phyloP scores from a whole-genome alignment of 2,113 vertebrate species.

The Halcyon malimbica region DNA sequence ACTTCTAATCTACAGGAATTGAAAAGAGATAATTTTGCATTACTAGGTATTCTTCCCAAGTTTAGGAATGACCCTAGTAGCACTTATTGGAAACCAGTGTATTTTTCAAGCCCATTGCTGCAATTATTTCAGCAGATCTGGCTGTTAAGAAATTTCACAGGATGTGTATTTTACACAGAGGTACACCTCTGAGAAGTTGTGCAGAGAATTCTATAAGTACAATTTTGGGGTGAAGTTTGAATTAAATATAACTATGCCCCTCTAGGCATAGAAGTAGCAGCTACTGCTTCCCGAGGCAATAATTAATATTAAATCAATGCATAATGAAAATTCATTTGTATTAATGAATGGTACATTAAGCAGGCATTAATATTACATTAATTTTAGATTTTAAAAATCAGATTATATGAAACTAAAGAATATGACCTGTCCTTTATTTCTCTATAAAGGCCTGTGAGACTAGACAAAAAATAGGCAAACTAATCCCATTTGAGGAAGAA shows the following conservation, averaged over 20 bases:
- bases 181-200: neutral
- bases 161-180: neutral
- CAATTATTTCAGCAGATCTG: neutral
- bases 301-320: slow-evolving; percentile 46
- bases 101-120: neutral
- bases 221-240: neutral
- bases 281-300: neutral
- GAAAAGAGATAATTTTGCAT: neutral
- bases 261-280: neutral
- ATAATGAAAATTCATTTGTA: slow-evolving; percentile 46
- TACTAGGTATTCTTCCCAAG: neutral
- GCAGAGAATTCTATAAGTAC: neutral
- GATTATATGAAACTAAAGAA: neutral
- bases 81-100: neutral
- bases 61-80: neutral
- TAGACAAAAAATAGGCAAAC: neutral
- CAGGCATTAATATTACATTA: slow-evolving; percentile 1
- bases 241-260: neutral
- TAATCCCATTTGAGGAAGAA: neutral
- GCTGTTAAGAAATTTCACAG: neutral
- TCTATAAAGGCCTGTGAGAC: neutral
- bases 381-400: neutral
- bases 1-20: neutral
- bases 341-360: slow-evolving; percentile 43
- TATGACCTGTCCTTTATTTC: neutral